Evolutionary conservation across 1,140 invertebrate species (phyloP), one percentile per base, ranked within the genome.

Genomic region (Apis mellifera): DNA sequence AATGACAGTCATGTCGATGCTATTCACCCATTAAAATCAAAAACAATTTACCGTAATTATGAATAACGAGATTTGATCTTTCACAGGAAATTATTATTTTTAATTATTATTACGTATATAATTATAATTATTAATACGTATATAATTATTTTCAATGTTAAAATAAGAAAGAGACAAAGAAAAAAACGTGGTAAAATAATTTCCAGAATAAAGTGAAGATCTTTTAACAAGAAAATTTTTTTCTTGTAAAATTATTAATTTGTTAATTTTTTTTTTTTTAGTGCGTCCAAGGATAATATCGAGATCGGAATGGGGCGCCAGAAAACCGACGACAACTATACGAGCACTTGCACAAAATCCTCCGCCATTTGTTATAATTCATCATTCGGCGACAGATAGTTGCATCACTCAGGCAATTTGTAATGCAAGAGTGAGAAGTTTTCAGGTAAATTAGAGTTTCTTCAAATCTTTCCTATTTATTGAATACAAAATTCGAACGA

Each of bases 301-400:
- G 0, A 91, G 91, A 82, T 9, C 73, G 12, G 70, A 92, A 86
- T 94, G 93, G 93, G 91, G 89, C 15, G 93, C 92, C 8, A 87
- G 70, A 68, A 0, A 57, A 15, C 77, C 92, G 3, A 83, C 76
- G 57, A 21, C 7, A 0, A 1, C 23, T 9, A 15, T 83, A 9
- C 3, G 69, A 3, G 59, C 76, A 76, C 82, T 94, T 3, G 23
- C 15, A n/a, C 54, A 65, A 9, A 73, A 87, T 70, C 92, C 92
- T 32, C 75, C 90, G 5, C 85, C 90, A 15, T 92, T 86, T 42
- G 89, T 94, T 0, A n/a, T 94, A 12, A 90, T 95, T 74, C 94
- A 95, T 90, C 95, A 95, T 84, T 89, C 92, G 0, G 92, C 85
- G 9, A 74, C 84, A 0, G 60, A 78, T 9, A 23, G 77, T n/a